These are phyloP conservation scores for Styela clava DNA, from an alignment of 23 tunicate genomes.

Conservation along the genomic window DNA sequence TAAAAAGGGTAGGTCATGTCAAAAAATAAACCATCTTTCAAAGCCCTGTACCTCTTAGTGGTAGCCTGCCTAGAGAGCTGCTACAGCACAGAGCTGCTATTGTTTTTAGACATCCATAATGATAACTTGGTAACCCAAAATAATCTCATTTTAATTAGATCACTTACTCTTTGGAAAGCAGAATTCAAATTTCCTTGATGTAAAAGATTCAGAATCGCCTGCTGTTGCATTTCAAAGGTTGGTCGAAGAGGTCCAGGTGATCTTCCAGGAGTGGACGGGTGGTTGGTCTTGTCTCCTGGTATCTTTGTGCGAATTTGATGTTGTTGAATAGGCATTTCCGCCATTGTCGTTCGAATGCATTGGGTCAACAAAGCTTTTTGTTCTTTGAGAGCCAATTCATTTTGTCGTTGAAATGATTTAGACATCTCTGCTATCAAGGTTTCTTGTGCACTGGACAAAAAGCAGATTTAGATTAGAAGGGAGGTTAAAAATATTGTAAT, in stretches of 20 bases:
- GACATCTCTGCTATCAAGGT: constrained; percentile 7
- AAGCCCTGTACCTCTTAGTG: too few species aligned
- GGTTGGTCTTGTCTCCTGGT: background rate
- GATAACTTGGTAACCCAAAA: too few species aligned
- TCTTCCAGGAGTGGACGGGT: background rate
- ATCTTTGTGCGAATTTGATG: background rate
- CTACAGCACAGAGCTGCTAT: too few species aligned
- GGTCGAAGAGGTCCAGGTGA: background rate
- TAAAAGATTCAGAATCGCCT: constrained; percentile 46
- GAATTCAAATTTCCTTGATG: constrained; percentile 70
- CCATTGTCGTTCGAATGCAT: constrained; percentile 15
- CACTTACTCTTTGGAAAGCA: constrained; percentile 80
- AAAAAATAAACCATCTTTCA: too few species aligned
- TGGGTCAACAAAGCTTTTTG: background rate
- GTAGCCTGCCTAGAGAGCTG: too few species aligned
- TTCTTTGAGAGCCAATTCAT: constrained; percentile 17
- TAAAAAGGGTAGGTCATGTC: too few species aligned
- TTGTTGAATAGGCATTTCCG: background rate
- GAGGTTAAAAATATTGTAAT: too few species aligned
- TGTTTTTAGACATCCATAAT: too few species aligned
- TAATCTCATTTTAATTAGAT: too few species aligned
- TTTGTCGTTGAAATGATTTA: constrained; percentile 7
- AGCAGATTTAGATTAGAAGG: background rate
- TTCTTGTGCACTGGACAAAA: constrained; percentile 20
- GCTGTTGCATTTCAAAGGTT: constrained; percentile 68